Conservation (phyloP, 2,888 invertebrate genomes). For the Epirrhoe alternata region DNA sequence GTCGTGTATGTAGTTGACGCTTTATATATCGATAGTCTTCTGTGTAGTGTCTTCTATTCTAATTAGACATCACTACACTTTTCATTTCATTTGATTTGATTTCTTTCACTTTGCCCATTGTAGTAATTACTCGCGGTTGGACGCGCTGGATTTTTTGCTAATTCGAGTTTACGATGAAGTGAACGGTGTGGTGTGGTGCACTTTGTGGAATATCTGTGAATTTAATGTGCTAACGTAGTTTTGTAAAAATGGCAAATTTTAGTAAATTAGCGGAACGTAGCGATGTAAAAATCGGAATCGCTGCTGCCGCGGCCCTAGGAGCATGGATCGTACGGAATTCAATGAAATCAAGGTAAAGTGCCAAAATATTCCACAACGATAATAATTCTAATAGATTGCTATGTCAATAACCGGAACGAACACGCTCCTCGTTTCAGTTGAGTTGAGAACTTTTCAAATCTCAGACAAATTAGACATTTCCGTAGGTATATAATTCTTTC, state of each 20-base stretch:
- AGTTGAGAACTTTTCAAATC: too few relatives aligned
- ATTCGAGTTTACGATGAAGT: conserved; percentile 26
- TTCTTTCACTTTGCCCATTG: neutral
- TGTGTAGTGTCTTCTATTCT: too few relatives aligned
- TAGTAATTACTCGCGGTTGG: neutral
- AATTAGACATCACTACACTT: neutral
- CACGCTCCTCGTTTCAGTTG: too few relatives aligned
- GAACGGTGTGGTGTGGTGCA: conserved; percentile 31
- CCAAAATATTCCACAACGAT: conserved; percentile 31
- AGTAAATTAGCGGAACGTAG: conserved; percentile 90
- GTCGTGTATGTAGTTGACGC: too few relatives aligned
- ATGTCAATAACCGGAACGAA: neutral
- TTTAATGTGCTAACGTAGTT: conserved; percentile 17
- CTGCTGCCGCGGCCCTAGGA: conserved; percentile 87
- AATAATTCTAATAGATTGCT: conserved; percentile 9
- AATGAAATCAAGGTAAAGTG: conserved; percentile 79
- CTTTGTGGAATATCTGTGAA: conserved; percentile 26
- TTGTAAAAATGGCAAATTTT: conserved; percentile 81
- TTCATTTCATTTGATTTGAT: neutral
- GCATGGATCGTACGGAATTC: conserved; percentile 84
- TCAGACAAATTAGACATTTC: too few relatives aligned
- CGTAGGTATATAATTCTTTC: too few relatives aligned
- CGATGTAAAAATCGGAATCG: conserved; percentile 86
- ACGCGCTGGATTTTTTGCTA: neutral
- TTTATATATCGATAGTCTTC: too few relatives aligned